Base-by-base conservation (phyloP, 2,797 vertebrate genomes). In the Lagocephalus sceleratus region DNA sequence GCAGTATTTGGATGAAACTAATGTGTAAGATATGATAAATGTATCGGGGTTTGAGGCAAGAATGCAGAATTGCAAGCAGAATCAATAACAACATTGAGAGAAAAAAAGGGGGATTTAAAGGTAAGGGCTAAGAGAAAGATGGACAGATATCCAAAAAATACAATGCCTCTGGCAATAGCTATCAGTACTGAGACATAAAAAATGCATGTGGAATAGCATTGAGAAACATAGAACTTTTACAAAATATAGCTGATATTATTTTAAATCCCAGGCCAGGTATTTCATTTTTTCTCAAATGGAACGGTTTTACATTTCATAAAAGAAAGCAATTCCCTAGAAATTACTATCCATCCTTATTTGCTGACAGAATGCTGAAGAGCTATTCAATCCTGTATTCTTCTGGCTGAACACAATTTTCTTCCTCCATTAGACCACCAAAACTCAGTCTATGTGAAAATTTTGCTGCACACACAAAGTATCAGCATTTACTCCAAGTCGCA, bases 371-470 rank as follows among this genome's bases (percentile, higher is more conserved):
- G 38, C 43, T 56, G 41, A 23, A 53, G 41, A 9, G 17, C 20
- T 22, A 12, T 46, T 54, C 23, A 49, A 5, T 48, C 11, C 17
- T 38, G 20, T 43, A 21, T 35, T 62, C 2, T 48, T 62, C 22
- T 20, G 39, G 25, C 20, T 58, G 9, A 50, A 55, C 39, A 51
- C 29, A 52, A 29, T 59, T 68, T 46, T 20, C 63, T 10, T 51
- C 23, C 20, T 32, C 29, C 51, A 59, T 39, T 41, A 54, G 15
- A 47, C 5, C 51, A 35, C 23, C 42, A 62, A 40, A 54, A 47
- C 41, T 66, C 49, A 51, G 15, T 55, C 23, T 23, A 48, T 26
- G 42, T 48, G 43, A 43, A 40, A 50, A 47, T 19, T 43, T 25
- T 20, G 40, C 47, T 38, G 48, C 26, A 38, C 47, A 59, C 3